Evolutionary conservation across 2,888 invertebrate species (phyloP), one percentile per base, ranked within the genome.

Genomic region (Chaetoderma sp.): DNA sequence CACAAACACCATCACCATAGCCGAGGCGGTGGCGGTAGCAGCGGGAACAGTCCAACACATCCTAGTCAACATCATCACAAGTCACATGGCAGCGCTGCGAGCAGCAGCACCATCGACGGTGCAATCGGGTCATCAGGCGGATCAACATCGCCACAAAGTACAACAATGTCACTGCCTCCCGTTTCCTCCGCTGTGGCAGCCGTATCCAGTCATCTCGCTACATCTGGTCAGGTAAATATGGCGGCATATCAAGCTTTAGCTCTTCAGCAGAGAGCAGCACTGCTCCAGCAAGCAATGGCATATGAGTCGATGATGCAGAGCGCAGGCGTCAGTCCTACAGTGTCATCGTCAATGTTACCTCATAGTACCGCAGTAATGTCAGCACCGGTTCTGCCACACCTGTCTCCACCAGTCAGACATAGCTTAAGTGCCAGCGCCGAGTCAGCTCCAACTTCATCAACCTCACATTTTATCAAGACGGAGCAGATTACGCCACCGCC

Each of bases 271-370:
- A 80, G 80, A 72, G 69, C 79, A 32, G 80, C 78, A 0, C 67
- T 81, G 47, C 72, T 80, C 8, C 81, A 81, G 61, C 81, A 79
- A 50, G 79, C 80, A 8, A 68, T 81, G 36, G 78, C 78, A 1
- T 81, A 81, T 63, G 81, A 81, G 69, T 76, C 74, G 28, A 66
- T 79, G 62, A 77, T 81, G 73, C 79, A 80, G 67, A 78, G 71
- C 45, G 72, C 76, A 13, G 52, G 30, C 28, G 28, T 52, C 13
- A 52, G 32, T 23, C n/a, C n/a, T n/a, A n/a, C n/a, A n/a, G 52
- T 52, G 10, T 32, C 52, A 3, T 30, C 52, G 4, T 52, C 52
- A 2, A 13, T 28, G 6, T 33, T 52, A 52, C 52, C 52, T 52
- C 30, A 28, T 10, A 52, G 32, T 1, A 50, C 57, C 55, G 16